Conservation (phyloP, 2,797 vertebrate genomes). For the Falco biarmicus region DNA sequence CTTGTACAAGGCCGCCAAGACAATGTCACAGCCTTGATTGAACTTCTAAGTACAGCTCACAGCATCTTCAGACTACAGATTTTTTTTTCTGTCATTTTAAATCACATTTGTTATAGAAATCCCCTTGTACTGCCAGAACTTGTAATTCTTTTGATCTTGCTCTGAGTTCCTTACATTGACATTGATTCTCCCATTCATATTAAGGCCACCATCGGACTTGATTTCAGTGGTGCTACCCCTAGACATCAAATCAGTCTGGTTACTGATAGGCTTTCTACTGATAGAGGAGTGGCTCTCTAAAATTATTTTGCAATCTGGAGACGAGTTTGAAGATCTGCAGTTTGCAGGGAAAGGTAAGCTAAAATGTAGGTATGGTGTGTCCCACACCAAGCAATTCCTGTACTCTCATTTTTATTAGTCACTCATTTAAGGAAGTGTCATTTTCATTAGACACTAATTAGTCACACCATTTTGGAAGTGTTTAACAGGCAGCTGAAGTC, state of each 20-base stretch:
- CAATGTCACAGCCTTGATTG: not conserved
- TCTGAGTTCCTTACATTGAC: not conserved
- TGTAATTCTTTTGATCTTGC: not conserved
- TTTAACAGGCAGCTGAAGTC: constrained; percentile 5
- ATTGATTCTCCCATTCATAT: not conserved
- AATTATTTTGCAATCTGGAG: not conserved
- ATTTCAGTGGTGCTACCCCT: not conserved
- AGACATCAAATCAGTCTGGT: not conserved
- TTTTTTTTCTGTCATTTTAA: not conserved
- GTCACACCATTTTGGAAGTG: not conserved
- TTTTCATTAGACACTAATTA: not conserved
- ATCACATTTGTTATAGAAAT: not conserved
- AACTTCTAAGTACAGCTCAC: not conserved
- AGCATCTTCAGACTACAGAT: not conserved
- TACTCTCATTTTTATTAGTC: not conserved
- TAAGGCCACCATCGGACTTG: not conserved
- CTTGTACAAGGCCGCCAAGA: not conserved
- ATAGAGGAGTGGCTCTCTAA: not conserved
- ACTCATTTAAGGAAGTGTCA: not conserved
- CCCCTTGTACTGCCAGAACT: not conserved
- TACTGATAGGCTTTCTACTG: not conserved
- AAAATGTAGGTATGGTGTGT: not conserved
- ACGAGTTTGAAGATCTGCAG: not conserved
- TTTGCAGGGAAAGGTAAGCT: not conserved
- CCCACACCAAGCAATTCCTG: not conserved